Percentiles rank a stretch among this genome's conserved stretches.
Conservation (phyloP, 2,888 invertebrate genomes). For the Harmothoe impar region DNA sequence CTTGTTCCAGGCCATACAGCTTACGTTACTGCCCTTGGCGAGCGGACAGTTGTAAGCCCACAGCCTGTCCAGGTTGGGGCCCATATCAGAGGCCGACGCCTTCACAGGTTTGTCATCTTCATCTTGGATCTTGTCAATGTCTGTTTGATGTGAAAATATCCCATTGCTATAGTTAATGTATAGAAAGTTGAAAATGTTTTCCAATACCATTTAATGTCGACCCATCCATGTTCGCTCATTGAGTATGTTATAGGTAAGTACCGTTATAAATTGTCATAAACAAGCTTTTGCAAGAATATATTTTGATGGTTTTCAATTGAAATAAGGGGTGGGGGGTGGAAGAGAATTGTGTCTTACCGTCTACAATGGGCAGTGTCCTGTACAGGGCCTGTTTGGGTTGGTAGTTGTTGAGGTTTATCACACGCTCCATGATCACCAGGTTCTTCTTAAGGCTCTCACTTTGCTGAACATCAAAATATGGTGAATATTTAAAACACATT, state of each 20-base stretch:
- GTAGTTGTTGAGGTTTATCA: conserved; percentile 82
- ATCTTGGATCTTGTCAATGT: conserved; percentile 71
- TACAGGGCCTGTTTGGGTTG: conserved; percentile 82
- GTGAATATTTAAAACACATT: too few relatives aligned
- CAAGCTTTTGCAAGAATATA: too few relatives aligned
- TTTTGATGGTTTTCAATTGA: too few relatives aligned
- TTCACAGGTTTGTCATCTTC: conserved; percentile 61
- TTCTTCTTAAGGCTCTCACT: conserved; percentile 76
- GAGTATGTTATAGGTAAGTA: too few relatives aligned
- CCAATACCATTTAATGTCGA: too few relatives aligned
- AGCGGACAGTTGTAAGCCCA: conserved; percentile 81
- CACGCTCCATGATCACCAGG: conserved; percentile 82
- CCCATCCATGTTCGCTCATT: too few relatives aligned
- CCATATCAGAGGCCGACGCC: conserved; percentile 74
- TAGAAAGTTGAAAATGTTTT: neutral
- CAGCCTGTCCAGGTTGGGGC: conserved; percentile 81
- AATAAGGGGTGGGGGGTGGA: too few relatives aligned
- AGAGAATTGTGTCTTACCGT: conserved; percentile 74
- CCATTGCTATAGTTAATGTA: too few relatives aligned
- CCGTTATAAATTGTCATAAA: too few relatives aligned
- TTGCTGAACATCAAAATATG: conserved; percentile 7
- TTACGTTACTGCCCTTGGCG: conserved; percentile 81
- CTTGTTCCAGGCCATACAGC: conserved; percentile 82
- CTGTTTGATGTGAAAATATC: conserved; percentile 69
- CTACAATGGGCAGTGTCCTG: conserved; percentile 76